phyloP scores from a whole-genome alignment of 2,113 vertebrate species.

The Chaetura pelagica region DNA sequence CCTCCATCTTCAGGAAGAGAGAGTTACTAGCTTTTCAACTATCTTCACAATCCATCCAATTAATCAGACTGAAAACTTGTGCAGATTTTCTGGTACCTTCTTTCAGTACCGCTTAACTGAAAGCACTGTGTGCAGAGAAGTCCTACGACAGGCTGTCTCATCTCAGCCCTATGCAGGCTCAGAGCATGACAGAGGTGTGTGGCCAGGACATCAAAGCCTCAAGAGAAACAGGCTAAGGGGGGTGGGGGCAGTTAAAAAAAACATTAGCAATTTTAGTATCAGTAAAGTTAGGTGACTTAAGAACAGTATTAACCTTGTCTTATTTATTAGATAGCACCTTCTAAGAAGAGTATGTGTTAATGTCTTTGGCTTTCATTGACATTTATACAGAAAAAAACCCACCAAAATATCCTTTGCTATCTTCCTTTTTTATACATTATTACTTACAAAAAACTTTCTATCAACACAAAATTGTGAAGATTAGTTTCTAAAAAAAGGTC shows the following conservation, averaged over 20 bases:
- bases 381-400: not conserved
- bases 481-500: not conserved
- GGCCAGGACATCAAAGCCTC: not conserved
- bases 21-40: not conserved
- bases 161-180: not conserved
- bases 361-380: not conserved
- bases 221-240: not conserved
- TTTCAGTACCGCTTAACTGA: not conserved
- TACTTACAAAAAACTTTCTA: not conserved
- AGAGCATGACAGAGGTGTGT: not conserved
- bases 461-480: not conserved
- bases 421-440: not conserved
- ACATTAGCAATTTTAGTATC: not conserved
- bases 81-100: not conserved
- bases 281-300: not conserved
- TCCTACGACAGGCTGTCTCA: not conserved
- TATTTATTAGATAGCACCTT: not conserved
- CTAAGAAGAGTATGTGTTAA: not conserved
- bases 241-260: not conserved
- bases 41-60: not conserved
- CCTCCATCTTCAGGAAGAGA: not conserved
- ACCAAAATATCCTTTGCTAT: not conserved
- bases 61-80: not conserved
- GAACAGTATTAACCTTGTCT: not conserved
- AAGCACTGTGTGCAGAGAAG: not conserved